Evolutionary conservation across 2,113 vertebrate genomes (phyloP).

Genomic region (Vulpes lagopus): DNA sequence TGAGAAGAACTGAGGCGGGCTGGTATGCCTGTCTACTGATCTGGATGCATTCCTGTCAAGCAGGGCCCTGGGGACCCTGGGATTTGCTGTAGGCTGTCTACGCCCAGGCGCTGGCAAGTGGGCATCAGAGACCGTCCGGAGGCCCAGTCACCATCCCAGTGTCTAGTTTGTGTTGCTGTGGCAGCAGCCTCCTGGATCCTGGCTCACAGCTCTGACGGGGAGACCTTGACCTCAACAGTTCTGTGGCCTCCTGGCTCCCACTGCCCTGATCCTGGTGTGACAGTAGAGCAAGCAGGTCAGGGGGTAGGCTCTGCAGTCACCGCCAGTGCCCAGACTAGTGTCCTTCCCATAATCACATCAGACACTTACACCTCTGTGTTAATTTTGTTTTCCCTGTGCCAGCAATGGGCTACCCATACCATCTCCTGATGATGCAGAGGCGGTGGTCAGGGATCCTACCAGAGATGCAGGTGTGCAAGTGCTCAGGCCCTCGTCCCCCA

Average conservation of each 20-base stretch:
- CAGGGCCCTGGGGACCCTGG: neutral
- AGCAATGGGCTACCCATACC: neutral
- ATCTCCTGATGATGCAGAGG: neutral
- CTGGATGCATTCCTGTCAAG: no score
- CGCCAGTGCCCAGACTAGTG: neutral
- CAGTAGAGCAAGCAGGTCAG: neutral
- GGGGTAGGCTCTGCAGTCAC: neutral
- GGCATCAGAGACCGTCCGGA: neutral
- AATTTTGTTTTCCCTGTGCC: neutral
- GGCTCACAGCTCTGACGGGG: neutral
- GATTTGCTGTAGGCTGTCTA: fast-evolving
- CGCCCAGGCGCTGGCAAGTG: neutral
- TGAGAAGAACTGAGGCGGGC: neutral
- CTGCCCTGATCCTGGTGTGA: neutral
- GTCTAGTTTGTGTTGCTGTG: neutral
- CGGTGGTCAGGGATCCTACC: neutral
- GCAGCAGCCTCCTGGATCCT: neutral
- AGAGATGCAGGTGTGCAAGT: neutral
- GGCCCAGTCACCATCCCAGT: neutral
- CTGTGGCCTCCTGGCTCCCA: no score
- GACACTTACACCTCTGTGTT: neutral
- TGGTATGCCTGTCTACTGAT: neutral
- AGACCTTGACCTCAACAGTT: neutral
- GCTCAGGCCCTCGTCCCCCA: neutral
- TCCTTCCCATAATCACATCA: neutral